Conservation (phyloP, 2,113 vertebrate species). For the Harpagus bidentatus region DNA sequence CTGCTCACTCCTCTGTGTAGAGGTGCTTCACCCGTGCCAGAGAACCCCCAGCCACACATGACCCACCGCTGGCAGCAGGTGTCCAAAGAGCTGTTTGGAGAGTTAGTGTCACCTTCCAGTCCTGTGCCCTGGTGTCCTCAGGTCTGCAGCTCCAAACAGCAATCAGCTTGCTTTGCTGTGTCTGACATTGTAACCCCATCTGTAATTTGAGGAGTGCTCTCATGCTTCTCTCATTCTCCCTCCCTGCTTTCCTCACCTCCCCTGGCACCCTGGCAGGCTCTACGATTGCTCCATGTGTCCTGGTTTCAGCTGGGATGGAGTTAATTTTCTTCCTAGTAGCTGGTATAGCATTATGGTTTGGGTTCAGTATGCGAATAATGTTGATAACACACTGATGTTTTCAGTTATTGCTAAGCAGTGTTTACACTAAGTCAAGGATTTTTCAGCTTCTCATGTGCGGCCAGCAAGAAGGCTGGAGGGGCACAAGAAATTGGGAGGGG, state of each 20-base stretch:
- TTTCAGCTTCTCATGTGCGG: no score
- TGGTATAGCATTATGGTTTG: no score
- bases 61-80: fast-evolving
- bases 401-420: no score
- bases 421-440: no score
- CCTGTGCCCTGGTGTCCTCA: neutral
- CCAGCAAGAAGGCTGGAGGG: no score
- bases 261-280: neutral
- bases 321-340: no score
- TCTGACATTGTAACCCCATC: neutral
- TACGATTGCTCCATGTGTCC: neutral
- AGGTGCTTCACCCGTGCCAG: neutral
- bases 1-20: neutral
- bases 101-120: neutral
- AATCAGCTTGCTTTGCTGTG: neutral
- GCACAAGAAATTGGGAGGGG: no score
- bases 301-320: no score
- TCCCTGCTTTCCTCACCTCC: neutral
- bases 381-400: no score
- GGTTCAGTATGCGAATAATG: no score
- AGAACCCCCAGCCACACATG: fast-evolving
- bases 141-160: neutral
- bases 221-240: neutral
- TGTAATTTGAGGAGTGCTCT: neutral
- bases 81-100: neutral